Percentiles rank a stretch among this genome's conserved stretches.
Evolutionary conservation across 2,113 vertebrate species (phyloP).

Genomic region (Larimichthys crocea): DNA sequence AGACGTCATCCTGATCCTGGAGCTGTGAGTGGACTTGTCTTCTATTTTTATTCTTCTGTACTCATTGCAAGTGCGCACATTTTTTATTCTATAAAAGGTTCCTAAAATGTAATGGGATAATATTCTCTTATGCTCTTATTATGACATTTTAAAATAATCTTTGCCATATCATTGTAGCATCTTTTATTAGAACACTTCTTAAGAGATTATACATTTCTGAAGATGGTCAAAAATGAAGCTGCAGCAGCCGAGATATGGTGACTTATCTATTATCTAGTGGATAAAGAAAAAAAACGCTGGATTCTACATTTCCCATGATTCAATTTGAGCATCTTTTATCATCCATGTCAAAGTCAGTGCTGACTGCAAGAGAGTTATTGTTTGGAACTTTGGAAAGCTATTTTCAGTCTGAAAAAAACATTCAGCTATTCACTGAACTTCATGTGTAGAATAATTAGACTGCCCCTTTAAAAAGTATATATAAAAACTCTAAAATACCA

Average conservation of each 20-base stretch:
- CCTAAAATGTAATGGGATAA: background rate
- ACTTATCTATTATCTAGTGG: background rate
- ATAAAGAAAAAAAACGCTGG: background rate
- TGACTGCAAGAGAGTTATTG: no score
- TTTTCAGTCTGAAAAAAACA: background rate
- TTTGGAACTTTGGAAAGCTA: no score
- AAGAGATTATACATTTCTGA: no score
- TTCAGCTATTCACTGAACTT: background rate
- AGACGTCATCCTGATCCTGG: conserved; percentile 96
- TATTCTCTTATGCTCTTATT: background rate
- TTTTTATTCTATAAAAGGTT: background rate
- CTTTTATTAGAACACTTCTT: background rate
- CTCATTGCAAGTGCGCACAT: no score
- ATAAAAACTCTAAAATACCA: background rate
- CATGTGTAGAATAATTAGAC: no score
- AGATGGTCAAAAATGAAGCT: background rate
- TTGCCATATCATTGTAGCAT: background rate
- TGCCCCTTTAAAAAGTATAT: background rate
- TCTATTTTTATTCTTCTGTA: background rate
- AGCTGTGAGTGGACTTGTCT: conserved; percentile 90
- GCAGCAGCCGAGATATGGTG: background rate
- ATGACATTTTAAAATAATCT: background rate
- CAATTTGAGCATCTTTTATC: background rate
- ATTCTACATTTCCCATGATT: background rate
- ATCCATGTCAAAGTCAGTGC: no score